Conservation (phyloP, 2,113 vertebrate species). For the Anguilla japonica region DNA sequence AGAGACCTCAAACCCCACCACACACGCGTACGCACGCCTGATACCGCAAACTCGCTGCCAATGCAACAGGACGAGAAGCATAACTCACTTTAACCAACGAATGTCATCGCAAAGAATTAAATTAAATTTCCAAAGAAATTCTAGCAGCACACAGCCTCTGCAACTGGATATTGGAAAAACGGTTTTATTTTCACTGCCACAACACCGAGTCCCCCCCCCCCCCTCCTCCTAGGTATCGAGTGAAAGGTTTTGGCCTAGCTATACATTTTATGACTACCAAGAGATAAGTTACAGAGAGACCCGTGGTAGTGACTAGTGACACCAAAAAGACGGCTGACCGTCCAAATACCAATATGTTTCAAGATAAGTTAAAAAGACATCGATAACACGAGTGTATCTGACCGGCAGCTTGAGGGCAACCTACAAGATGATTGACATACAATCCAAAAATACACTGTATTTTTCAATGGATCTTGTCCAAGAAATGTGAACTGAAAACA, state of each 20-base stretch:
- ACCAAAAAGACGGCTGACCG: not conserved
- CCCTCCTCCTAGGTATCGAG: not conserved
- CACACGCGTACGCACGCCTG: not conserved
- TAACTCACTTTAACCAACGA: not conserved
- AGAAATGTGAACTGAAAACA: not conserved
- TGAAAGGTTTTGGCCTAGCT: too few relatives aligned
- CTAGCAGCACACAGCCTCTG: not conserved
- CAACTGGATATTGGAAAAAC: not conserved
- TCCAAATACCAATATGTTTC: not conserved
- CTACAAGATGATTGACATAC: not conserved
- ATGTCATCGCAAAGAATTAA: too few relatives aligned
- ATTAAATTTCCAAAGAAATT: not conserved
- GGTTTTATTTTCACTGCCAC: not conserved
- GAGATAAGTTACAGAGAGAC: not conserved
- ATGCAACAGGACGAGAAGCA: not conserved
- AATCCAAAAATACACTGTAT: not conserved
- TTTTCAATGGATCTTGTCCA: not conserved
- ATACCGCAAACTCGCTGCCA: not conserved
- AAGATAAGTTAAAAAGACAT: not conserved
- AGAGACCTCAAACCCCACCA: not conserved
- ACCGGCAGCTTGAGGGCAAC: not conserved
- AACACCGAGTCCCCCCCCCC: not conserved
- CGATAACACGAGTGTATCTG: not conserved
- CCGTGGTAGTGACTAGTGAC: not conserved
- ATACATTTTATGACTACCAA: not conserved